phyloP scores from a whole-genome alignment of 2,888 invertebrate genomes.

The Drosophila merina region DNA sequence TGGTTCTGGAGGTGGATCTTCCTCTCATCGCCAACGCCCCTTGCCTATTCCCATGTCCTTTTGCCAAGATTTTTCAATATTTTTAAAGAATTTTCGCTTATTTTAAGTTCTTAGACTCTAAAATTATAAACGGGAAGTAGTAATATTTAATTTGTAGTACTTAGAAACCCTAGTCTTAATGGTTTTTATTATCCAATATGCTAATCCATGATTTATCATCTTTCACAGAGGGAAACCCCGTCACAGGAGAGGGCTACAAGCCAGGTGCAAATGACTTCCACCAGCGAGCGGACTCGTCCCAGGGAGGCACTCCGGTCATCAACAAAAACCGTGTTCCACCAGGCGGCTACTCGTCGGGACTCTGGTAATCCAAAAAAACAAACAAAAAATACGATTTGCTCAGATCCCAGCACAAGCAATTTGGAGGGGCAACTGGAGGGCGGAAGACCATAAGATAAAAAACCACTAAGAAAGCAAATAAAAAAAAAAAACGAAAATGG shows the following conservation, averaged over 20 bases:
- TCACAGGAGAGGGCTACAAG: slow-evolving; percentile 85
- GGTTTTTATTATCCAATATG: neutral
- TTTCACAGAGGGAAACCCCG: slow-evolving; percentile 85
- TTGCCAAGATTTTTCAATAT: neutral
- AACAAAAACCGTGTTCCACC: slow-evolving; percentile 84
- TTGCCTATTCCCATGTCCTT: neutral
- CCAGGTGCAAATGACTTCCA: slow-evolving; percentile 80
- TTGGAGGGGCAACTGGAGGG: slow-evolving; percentile 10
- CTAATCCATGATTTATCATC: neutral
- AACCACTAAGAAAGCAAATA: slow-evolving; percentile 11
- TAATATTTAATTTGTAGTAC: neutral
- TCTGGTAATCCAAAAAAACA: slow-evolving; percentile 80
- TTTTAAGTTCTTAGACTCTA: neutral
- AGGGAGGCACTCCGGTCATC: slow-evolving; percentile 81
- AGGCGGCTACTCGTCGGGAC: slow-evolving; percentile 84
- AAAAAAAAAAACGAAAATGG: slow-evolving; percentile 15
- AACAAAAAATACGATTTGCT: slow-evolving; percentile 25
- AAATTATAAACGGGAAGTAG: neutral
- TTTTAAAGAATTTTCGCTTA: neutral
- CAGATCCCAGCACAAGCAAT: slow-evolving; percentile 39
- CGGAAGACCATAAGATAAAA: slow-evolving; percentile 32
- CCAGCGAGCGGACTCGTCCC: slow-evolving; percentile 76
- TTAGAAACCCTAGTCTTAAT: neutral
- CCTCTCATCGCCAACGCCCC: neutral
- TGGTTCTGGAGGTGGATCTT: slow-evolving; percentile 52